Evolutionary conservation across 2,888 invertebrate species (phyloP).

Genomic region (Antheraea assamensis): DNA sequence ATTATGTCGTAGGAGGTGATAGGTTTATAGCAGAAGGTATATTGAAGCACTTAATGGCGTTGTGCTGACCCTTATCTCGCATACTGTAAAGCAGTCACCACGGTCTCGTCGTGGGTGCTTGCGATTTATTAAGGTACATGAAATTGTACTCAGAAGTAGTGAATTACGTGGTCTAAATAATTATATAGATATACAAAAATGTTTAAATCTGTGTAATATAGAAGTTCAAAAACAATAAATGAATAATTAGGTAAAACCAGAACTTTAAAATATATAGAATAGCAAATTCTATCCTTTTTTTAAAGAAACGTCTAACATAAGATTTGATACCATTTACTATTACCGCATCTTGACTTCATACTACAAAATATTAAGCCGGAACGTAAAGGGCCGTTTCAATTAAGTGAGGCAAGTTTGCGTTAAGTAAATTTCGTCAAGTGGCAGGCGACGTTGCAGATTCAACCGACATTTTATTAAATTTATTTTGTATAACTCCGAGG

Average conservation of each 20-base stretch:
- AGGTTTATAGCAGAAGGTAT: constrained; percentile 46
- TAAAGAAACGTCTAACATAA: background rate
- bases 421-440: constrained; percentile 68
- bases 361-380: constrained; percentile 76
- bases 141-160: constrained; percentile 35
- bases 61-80: constrained; percentile 73
- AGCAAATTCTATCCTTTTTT: background rate
- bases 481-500: constrained; percentile 32
- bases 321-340: constrained; percentile 42
- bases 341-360: constrained; percentile 40
- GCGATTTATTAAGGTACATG: constrained; percentile 66
- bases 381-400: constrained; percentile 79
- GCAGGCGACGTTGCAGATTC: constrained; percentile 48
- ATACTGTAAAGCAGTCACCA: constrained; percentile 38
- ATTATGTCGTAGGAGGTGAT: background rate
- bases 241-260: too few species aligned
- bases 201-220: background rate
- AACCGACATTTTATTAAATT: constrained; percentile 50
- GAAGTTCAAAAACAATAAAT: too few species aligned
- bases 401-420: constrained; percentile 75
- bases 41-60: constrained; percentile 65
- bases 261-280: too few species aligned
- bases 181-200: background rate
- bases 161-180: background rate
- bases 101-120: constrained; percentile 57